Evolutionary conservation across 2,113 vertebrate species (phyloP), one percentile per base, ranked within the genome.

Genomic region (Pedetes capensis): DNA sequence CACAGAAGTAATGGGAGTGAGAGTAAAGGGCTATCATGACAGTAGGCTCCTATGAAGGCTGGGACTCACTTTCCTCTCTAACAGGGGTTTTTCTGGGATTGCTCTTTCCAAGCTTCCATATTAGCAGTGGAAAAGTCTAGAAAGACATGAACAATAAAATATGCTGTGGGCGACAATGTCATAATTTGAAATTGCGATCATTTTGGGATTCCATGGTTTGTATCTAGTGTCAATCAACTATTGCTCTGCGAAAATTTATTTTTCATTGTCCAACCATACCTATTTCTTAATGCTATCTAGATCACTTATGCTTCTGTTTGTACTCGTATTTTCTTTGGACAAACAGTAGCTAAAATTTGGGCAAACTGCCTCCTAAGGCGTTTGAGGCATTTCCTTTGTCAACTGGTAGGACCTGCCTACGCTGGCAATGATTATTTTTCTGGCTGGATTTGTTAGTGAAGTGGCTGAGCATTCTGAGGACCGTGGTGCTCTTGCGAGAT

Each of bases 401-500:
- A 66, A 47, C 49, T 89, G 39, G 9, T 71, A 53, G 55, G 16
- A 68, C 8, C 16, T 90, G 92, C 17, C 51, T 57, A 53, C 64
- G n/a, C 18, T 23, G 47, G 59, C 88, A 86, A 51, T 76, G 49
- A 42, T 42, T 75, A 95, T 89, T 97, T 91, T 87, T 86, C 87
- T 82, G 85, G 32, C 27, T 59, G 68, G 57, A 64, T 92, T 95
- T 95, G 12, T 96, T 75, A 93, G 53, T 69, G 76, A 95, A 93
- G 71, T 83, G 84, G 82, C 87, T 88, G 94, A 78, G 76, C 83
- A 84, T 87, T 66, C 78, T 20, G n/a, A 94, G 75, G 76, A 92
- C n/a, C 16, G 61, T 96, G 91, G 93, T 92, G 66, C 74, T 95
- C 88, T 94, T 95, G 83, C 0, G 32, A 93, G 71, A 83, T 92